A percentile compares a stretch with the other conserved stretches of the same genome.
phyloP scores from a whole-genome alignment of 2,888 invertebrate species.

The Drosophila ezoana region DNA sequence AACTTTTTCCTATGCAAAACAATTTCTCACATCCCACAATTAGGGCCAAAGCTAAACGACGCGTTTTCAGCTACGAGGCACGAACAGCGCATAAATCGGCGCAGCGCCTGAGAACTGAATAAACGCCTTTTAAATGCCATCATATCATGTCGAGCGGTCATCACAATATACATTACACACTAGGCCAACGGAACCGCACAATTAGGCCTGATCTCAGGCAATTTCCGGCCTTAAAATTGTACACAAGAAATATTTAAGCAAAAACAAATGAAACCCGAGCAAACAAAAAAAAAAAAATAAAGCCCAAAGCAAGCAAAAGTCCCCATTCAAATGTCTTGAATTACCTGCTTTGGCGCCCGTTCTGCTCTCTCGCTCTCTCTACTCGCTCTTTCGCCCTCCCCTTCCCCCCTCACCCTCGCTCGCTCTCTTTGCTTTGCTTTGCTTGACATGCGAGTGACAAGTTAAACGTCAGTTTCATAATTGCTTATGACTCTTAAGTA shows the following conservation, averaged over 20 bases:
- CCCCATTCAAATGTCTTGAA: conserved; percentile 30
- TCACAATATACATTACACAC: conserved; percentile 20
- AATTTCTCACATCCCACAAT: conserved; percentile 61
- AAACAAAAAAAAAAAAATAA: conserved; percentile 9
- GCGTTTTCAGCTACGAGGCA: conserved; percentile 31
- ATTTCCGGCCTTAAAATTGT: conserved; percentile 44
- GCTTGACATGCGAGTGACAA: conserved; percentile 64
- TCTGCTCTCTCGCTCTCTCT: conserved; percentile 13
- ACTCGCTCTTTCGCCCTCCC: not conserved
- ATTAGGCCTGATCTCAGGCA: conserved; percentile 50
- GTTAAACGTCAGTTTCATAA: conserved; percentile 76
- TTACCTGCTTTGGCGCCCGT: conserved; percentile 29
- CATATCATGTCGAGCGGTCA: conserved; percentile 43
- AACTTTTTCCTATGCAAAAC: conserved; percentile 55
- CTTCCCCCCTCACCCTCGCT: conserved; percentile 1
- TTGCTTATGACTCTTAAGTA: conserved; percentile 71
- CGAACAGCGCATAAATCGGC: conserved; percentile 29
- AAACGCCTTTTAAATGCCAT: conserved; percentile 20
- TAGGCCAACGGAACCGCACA: conserved; percentile 73
- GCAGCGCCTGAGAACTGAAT: conserved; percentile 25
- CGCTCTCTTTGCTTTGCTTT: not conserved
- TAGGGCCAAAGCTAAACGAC: conserved; percentile 42
- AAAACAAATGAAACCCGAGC: conserved; percentile 2
- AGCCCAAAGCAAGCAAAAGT: conserved; percentile 13
- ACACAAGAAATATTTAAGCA: conserved; percentile 1